These are phyloP conservation scores for Drosophila rhopaloa DNA, from an alignment of 1,140 invertebrate genomes.

Conservation along the genomic window DNA sequence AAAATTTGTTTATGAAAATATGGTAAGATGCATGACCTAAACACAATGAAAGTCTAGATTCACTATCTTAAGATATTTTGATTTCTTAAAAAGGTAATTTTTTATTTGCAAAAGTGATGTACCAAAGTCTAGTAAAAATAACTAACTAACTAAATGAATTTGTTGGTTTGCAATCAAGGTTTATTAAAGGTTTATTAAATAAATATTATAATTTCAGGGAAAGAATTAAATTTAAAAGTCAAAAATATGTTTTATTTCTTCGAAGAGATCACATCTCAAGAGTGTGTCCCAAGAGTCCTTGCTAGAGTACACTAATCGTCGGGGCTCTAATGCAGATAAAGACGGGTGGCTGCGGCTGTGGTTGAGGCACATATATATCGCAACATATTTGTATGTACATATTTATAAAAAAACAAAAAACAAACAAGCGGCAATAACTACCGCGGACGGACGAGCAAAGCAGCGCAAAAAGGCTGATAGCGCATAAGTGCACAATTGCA, in stretches of 20 bases:
- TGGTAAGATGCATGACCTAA: background rate
- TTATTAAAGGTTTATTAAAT: no score
- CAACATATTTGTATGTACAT: slow-evolving; percentile 15
- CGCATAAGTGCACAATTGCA: slow-evolving; percentile 74
- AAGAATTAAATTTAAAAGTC: no score
- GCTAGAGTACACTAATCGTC: slow-evolving; percentile 54
- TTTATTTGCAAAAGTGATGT: no score
- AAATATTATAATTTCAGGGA: no score
- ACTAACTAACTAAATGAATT: no score
- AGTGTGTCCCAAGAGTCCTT: background rate
- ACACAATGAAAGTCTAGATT: slow-evolving; percentile 4
- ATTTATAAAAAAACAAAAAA: slow-evolving; percentile 43
- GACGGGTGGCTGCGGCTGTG: slow-evolving; percentile 61
- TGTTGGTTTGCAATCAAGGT: no score
- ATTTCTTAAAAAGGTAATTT: no score
- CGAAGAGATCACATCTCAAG: background rate
- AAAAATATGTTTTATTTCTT: no score
- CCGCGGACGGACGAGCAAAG: slow-evolving; percentile 25
- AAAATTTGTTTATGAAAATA: slow-evolving; percentile 74
- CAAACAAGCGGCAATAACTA: slow-evolving; percentile 64
- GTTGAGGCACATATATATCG: slow-evolving; percentile 1
- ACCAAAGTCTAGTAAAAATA: no score
- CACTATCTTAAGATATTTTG: slow-evolving; percentile 16
- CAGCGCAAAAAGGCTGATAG: slow-evolving; percentile 76
- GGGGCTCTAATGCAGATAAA: slow-evolving; percentile 50